Conservation (phyloP, 2,113 vertebrate genomes). For the Neotragus pygmaeus region DNA sequence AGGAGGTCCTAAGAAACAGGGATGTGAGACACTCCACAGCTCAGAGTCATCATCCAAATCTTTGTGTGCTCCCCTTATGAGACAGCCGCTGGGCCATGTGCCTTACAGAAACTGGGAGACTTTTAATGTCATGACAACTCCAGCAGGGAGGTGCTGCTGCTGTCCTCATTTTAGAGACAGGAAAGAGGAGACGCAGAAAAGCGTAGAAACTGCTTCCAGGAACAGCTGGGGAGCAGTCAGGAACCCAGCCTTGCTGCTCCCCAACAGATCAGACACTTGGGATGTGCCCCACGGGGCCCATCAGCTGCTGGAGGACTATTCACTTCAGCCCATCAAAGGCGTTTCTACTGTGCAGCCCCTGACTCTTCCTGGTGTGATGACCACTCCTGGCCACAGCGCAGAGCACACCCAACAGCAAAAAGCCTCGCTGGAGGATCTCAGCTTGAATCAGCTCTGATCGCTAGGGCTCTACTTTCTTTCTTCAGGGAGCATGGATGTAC, state of each 20-base stretch:
- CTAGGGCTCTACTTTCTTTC: background rate
- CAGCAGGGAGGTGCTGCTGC: background rate
- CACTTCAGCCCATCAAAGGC: background rate
- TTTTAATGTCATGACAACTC: background rate
- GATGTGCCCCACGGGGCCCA: rapidly evolving
- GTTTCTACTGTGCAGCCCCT: background rate
- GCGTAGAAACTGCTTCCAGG: background rate
- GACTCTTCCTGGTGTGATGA: background rate
- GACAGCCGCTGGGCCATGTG: rapidly evolving
- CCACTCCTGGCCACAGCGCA: background rate
- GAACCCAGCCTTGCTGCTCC: background rate
- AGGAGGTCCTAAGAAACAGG: background rate
- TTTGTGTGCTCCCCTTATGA: background rate
- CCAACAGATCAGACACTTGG: background rate
- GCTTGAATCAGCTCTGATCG: background rate
- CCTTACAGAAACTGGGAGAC: background rate
- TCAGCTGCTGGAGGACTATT: no score
- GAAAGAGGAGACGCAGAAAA: background rate
- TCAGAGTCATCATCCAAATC: background rate
- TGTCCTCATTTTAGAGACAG: background rate
- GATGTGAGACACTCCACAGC: background rate
- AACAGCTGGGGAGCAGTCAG: background rate
- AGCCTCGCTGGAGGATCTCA: background rate
- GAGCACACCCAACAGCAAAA: background rate
- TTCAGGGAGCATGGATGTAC: background rate